phyloP scores from a whole-genome alignment of 2,113 vertebrate species.

The Rhinolophus ferrumequinum region DNA sequence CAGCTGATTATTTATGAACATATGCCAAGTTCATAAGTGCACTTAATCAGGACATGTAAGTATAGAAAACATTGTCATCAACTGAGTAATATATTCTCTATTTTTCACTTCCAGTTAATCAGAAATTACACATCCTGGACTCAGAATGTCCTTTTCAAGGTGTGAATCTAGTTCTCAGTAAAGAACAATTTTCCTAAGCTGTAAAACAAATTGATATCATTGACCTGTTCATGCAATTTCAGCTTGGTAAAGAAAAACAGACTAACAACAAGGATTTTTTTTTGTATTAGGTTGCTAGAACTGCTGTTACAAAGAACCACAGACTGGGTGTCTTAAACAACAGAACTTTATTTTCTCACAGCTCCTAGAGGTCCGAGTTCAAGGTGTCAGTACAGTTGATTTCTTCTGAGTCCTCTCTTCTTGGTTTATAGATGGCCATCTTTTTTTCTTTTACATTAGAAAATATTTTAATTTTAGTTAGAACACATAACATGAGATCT shows the following conservation, averaged over 20 bases:
- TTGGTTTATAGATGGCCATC: not conserved
- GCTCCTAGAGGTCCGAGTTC: not conserved
- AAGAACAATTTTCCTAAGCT: conserved; percentile 16
- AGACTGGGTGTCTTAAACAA: not conserved
- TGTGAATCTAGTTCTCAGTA: conserved; percentile 31
- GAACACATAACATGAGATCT: not conserved
- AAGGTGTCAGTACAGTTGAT: not conserved
- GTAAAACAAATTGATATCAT: not conserved
- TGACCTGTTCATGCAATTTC: not conserved
- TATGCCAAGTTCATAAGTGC: not conserved
- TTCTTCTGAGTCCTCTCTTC: not conserved
- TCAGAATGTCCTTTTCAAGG: conserved; percentile 23
- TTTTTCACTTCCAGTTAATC: conserved; percentile 4
- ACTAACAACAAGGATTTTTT: not conserved
- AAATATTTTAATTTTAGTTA: not conserved
- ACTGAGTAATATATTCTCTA: conserved; percentile 5
- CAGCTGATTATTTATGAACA: conserved; percentile 29
- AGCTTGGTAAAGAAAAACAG: not conserved
- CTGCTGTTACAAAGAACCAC: not conserved
- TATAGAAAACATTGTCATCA: not conserved
- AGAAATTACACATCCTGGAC: conserved; percentile 24
- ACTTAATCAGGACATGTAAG: not conserved
- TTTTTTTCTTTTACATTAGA: not conserved
- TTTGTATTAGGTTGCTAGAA: not conserved
- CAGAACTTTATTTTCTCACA: not conserved